Evolutionary conservation across 2,888 invertebrate species (phyloP).

Genomic region (Cephus pulcher): DNA sequence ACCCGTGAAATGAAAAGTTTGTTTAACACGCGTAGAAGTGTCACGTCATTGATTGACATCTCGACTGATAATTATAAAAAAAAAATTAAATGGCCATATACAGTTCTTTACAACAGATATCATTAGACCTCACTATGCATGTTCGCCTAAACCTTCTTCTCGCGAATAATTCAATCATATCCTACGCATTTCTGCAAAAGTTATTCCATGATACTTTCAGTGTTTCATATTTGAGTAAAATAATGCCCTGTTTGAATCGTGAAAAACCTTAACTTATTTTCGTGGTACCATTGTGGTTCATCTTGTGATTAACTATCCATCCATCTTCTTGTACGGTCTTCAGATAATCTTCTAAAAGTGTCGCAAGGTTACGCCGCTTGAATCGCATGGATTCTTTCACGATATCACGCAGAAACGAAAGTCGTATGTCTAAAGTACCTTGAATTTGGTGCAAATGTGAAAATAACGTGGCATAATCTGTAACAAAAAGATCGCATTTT

Average conservation of each 20-base stretch:
- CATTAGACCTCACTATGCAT: slow-evolving; percentile 18
- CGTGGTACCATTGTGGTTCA: slow-evolving; percentile 61
- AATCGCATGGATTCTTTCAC: slow-evolving; percentile 83
- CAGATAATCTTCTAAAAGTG: slow-evolving; percentile 76
- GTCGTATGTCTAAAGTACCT: slow-evolving; percentile 77
- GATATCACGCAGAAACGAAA: slow-evolving; percentile 77
- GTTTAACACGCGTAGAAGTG: slow-evolving; percentile 6
- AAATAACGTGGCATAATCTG: slow-evolving; percentile 79
- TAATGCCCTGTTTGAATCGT: slow-evolving; percentile 41
- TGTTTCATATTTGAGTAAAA: slow-evolving; percentile 7
- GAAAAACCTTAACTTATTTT: slow-evolving; percentile 57
- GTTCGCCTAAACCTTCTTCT: slow-evolving; percentile 7
- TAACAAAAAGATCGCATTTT: slow-evolving; percentile 55
- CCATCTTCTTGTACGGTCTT: slow-evolving; percentile 64
- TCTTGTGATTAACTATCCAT: slow-evolving; percentile 57
- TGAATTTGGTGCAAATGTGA: slow-evolving; percentile 77
- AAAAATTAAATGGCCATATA: slow-evolving; percentile 12
- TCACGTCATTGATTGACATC: slow-evolving; percentile 6
- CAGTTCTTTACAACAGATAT: slow-evolving; percentile 14
- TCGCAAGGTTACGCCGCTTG: slow-evolving; percentile 79
- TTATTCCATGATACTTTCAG: background rate
- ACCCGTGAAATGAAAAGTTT: background rate
- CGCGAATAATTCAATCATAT: slow-evolving; percentile 13
- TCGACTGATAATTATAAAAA: slow-evolving; percentile 8
- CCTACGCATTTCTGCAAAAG: background rate